Percentiles rank a stretch among this genome's conserved stretches.
These are phyloP conservation scores for Tetheella fluctuosa DNA, from an alignment of 2,888 invertebrate species.

Conservation along the genomic window DNA sequence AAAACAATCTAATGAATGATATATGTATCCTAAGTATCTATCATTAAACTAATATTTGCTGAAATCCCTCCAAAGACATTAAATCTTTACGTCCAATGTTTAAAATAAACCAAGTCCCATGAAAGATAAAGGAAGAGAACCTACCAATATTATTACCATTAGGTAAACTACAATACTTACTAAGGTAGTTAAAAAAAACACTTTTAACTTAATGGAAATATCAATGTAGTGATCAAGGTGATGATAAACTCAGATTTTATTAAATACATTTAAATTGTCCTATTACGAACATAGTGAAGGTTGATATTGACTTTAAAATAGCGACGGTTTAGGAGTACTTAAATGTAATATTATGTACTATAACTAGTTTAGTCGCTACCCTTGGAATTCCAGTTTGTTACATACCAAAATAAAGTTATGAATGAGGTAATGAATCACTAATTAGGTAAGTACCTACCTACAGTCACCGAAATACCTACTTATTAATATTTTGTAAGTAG, in stretches of 20 bases:
- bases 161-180: no score
- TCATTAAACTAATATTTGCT: no score
- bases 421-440: not conserved
- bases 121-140: no score
- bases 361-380: not conserved
- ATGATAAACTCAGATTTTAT: not conserved
- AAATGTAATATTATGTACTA: not conserved
- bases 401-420: not conserved
- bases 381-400: not conserved
- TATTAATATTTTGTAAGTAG: no score
- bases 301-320: not conserved
- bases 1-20: no score
- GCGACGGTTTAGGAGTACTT: not conserved
- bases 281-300: not conserved
- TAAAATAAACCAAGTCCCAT: no score
- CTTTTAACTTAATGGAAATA: not conserved
- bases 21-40: no score
- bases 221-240: not conserved
- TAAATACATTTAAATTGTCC: not conserved
- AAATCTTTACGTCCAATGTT: no score
- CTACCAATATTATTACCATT: no score
- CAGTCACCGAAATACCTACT: not conserved
- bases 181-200: not conserved
- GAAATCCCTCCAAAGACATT: no score
- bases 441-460: not conserved